phyloP scores from a whole-genome alignment of 2,797 vertebrate species.

The Cephalopachus bancanus region DNA sequence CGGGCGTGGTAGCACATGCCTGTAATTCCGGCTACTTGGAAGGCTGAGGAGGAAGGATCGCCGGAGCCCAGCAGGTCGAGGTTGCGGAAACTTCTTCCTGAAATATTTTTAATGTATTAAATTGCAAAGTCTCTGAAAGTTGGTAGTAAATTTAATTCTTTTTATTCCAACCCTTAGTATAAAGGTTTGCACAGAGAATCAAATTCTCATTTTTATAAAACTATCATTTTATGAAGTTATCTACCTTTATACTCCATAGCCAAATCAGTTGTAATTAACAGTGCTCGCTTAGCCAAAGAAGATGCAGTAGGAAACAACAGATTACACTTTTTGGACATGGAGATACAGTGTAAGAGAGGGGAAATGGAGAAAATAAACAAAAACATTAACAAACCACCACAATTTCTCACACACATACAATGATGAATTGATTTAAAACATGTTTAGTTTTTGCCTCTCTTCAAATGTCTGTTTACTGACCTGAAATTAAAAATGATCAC shows the following conservation, averaged over 20 bases:
- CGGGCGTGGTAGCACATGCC: too few relatives aligned
- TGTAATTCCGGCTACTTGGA: too few relatives aligned
- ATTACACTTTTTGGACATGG: background rate
- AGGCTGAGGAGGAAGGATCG: too few relatives aligned
- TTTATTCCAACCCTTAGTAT: background rate
- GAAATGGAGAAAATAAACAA: background rate
- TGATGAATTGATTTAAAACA: background rate
- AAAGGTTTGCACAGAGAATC: background rate
- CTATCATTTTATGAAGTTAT: constrained; percentile 19
- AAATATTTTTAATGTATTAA: background rate
- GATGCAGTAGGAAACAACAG: background rate
- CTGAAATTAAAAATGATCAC: background rate
- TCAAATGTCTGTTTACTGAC: constrained; percentile 30
- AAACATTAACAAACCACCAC: background rate
- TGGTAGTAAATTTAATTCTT: background rate
- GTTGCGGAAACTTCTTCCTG: background rate
- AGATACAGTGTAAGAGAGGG: background rate
- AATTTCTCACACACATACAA: background rate
- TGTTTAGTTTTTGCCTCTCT: background rate
- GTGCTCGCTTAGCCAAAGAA: background rate
- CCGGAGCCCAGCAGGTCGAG: too few relatives aligned
- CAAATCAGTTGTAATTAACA: background rate
- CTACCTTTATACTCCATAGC: background rate
- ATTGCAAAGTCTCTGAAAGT: background rate
- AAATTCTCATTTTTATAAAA: background rate